phyloP scores from a whole-genome alignment of 2,113 vertebrate species.

The Paradoxurus hermaphroditus region DNA sequence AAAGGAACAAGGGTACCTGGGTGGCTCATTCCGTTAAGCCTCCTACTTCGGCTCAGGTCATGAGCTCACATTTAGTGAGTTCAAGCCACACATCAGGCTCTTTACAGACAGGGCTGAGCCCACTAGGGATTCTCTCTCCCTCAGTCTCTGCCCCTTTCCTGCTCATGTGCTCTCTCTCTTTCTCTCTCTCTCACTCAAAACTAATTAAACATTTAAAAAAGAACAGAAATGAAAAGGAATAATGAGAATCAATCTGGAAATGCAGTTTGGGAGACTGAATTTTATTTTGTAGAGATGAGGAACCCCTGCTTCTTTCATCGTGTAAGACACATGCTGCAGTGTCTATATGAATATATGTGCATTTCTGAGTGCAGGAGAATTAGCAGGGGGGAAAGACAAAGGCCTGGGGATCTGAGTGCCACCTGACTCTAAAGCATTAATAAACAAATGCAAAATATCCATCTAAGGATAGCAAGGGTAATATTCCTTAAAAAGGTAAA shows the following conservation, averaged over 20 bases:
- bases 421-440: background rate
- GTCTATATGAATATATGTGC: background rate
- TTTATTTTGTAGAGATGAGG: background rate
- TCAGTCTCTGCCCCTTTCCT: too few species aligned
- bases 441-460: background rate
- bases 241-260: background rate
- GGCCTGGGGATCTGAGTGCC: background rate
- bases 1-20: background rate
- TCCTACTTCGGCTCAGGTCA: too few species aligned
- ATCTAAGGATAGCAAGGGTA: background rate
- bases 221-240: background rate
- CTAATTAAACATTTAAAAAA: too few species aligned
- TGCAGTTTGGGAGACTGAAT: background rate
- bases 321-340: background rate
- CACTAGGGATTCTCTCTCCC: too few species aligned
- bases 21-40: too few species aligned
- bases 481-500: background rate
- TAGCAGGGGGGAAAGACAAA: background rate
- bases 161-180: too few species aligned
- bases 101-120: too few species aligned
- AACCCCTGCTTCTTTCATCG: background rate
- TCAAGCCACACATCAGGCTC: too few species aligned
- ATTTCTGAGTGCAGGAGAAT: background rate
- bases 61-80: too few species aligned
- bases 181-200: too few species aligned